Evolutionary conservation across 1,140 invertebrate genomes (phyloP).

Genomic region (Aphaenogaster rudis): DNA sequence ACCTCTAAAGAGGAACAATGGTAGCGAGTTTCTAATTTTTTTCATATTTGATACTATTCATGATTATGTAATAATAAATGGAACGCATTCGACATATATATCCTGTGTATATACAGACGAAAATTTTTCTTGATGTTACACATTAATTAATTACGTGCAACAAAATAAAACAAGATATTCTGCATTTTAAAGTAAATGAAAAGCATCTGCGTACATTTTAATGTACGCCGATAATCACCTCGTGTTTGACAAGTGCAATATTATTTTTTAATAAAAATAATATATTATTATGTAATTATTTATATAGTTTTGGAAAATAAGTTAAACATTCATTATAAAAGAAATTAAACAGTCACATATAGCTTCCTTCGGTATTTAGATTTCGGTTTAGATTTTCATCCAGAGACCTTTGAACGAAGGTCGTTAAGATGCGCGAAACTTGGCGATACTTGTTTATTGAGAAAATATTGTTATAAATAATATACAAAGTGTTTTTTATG

Average conservation of each 20-base stretch:
- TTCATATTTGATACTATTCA: neutral
- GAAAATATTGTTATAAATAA: too few species aligned
- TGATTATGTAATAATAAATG: neutral
- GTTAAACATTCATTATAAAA: neutral
- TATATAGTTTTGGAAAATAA: neutral
- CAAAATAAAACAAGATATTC: neutral
- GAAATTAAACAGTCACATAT: neutral
- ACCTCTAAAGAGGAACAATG: too few species aligned
- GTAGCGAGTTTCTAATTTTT: too few species aligned
- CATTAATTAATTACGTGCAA: conserved; percentile 10
- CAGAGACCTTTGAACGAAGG: too few species aligned
- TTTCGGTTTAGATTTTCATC: too few species aligned
- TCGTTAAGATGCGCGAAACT: too few species aligned
- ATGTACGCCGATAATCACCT: neutral
- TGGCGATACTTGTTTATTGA: too few species aligned
- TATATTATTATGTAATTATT: neutral
- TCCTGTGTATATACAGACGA: neutral
- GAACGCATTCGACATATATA: neutral
- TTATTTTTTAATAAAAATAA: neutral
- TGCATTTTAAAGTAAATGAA: neutral
- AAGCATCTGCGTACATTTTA: neutral
- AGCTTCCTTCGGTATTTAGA: neutral
- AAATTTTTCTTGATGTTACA: neutral
- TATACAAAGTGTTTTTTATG: too few species aligned
- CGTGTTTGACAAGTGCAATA: neutral